phyloP scores from a whole-genome alignment of 1,140 invertebrate species.

The Cyphomyrmex costatus region DNA sequence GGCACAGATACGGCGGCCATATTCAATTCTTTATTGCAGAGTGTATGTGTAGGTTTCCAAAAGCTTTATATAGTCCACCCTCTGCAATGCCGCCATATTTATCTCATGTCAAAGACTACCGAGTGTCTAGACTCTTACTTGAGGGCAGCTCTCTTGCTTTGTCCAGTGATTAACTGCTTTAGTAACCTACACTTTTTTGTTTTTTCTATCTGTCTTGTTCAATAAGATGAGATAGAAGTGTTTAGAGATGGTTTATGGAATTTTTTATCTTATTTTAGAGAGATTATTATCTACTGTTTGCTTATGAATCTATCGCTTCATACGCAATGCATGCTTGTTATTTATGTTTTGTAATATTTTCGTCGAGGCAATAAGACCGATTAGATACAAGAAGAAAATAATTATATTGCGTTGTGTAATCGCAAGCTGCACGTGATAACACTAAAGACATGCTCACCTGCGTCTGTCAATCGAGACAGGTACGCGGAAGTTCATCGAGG shows the following conservation, averaged over 20 bases:
- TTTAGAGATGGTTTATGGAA: not conserved
- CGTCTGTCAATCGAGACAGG: slow-evolving; percentile 79
- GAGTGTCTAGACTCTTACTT: too few species aligned
- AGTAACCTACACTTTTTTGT: too few species aligned
- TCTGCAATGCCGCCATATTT: too few species aligned
- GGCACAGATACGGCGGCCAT: too few species aligned
- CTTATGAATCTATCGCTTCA: not conserved
- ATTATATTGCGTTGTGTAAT: slow-evolving; percentile 18
- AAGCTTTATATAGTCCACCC: too few species aligned
- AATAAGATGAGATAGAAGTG: too few species aligned
- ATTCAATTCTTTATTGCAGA: too few species aligned
- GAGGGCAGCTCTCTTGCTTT: too few species aligned
- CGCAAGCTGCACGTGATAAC: slow-evolving; percentile 50
- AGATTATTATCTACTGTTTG: not conserved
- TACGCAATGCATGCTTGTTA: not conserved
- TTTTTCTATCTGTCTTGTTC: too few species aligned
- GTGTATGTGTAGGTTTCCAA: too few species aligned
- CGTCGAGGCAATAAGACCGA: not conserved
- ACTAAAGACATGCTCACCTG: slow-evolving; percentile 53
- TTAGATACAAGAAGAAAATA: not conserved
- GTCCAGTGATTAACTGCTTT: too few species aligned
- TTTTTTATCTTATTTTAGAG: not conserved
- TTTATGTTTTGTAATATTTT: not conserved
- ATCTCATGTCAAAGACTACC: too few species aligned
- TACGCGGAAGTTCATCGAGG: slow-evolving; percentile 83